These are phyloP conservation scores for Clistopyga incitator DNA, from an alignment of 2,888 invertebrate species.

Conservation along the genomic window DNA sequence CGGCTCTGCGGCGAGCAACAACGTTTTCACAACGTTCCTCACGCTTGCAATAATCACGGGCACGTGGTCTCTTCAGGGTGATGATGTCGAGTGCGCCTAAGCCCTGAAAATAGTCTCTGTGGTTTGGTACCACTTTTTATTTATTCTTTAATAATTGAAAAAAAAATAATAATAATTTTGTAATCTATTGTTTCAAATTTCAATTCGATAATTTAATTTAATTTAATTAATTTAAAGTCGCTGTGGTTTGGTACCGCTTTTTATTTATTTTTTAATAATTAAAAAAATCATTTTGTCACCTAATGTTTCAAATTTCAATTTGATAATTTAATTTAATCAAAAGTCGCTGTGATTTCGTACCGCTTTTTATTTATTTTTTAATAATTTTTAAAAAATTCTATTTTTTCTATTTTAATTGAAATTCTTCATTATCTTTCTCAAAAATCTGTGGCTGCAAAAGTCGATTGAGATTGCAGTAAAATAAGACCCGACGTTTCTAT, in stretches of 20 bases:
- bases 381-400: too few relatives aligned
- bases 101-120: conserved; percentile 1
- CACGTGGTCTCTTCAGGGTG: conserved; percentile 4
- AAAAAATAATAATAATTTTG: too few relatives aligned
- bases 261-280: too few relatives aligned
- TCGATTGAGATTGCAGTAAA: not conserved
- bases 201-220: too few relatives aligned
- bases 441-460: not conserved
- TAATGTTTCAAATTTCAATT: too few relatives aligned
- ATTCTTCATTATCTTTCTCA: not conserved
- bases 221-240: too few relatives aligned
- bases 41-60: not conserved
- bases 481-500: not conserved
- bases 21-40: conserved; percentile 11
- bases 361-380: not conserved
- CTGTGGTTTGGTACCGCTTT: too few relatives aligned
- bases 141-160: too few relatives aligned
- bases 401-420: too few relatives aligned
- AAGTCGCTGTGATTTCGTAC: not conserved
- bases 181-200: too few relatives aligned
- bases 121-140: not conserved
- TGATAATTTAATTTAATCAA: too few relatives aligned
- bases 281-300: too few relatives aligned
- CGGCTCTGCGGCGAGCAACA: conserved; percentile 21
- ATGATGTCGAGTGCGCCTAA: not conserved